These are phyloP conservation scores for Drosophila sulfurigaster DNA, from an alignment of 1,140 invertebrate genomes.

Conservation along the genomic window DNA sequence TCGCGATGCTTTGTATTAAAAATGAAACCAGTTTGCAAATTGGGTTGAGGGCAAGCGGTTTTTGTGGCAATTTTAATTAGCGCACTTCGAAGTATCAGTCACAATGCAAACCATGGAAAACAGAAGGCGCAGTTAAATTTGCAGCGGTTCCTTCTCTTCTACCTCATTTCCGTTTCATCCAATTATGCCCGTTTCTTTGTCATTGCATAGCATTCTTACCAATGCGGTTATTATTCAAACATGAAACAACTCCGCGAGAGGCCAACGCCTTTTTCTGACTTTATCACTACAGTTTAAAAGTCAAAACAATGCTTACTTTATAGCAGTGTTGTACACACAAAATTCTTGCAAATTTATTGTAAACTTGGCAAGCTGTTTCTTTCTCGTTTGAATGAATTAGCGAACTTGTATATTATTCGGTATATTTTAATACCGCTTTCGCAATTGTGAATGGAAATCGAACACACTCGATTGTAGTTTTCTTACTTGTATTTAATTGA, in stretches of 20 bases:
- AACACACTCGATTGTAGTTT: too few species aligned
- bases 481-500: too few species aligned
- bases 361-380: too few species aligned
- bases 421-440: too few species aligned
- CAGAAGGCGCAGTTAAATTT: background rate
- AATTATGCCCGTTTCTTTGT: slow-evolving; percentile 54
- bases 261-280: slow-evolving; percentile 13
- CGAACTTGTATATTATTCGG: too few species aligned
- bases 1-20: slow-evolving; percentile 34
- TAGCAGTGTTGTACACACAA: too few species aligned
- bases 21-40: slow-evolving; percentile 31
- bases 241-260: background rate
- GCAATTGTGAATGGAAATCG: too few species aligned
- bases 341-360: too few species aligned
- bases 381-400: too few species aligned
- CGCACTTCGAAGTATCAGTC: slow-evolving; percentile 54
- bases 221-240: slow-evolving; percentile 44
- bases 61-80: slow-evolving; percentile 57
- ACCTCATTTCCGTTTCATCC: slow-evolving; percentile 61
- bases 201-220: slow-evolving; percentile 53
- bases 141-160: slow-evolving; percentile 19
- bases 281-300: too few species aligned
- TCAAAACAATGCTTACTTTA: too few species aligned
- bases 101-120: slow-evolving; percentile 20
- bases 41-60: slow-evolving; percentile 27